Conservation (phyloP, 2,888 invertebrate species). For the Ormyrus labotus region DNA sequence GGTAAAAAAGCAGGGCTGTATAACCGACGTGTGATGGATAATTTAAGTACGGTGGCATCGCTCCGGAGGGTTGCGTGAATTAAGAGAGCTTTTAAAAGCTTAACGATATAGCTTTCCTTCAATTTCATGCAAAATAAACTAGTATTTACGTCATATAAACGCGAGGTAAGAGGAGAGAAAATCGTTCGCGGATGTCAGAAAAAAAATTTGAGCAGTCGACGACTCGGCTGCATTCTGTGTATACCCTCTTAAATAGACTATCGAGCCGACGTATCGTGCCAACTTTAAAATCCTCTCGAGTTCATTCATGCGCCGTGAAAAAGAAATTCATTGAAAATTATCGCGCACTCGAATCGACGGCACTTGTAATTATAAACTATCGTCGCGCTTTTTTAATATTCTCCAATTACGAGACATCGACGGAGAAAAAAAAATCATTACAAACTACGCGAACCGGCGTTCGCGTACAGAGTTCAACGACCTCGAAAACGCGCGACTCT, state of each 20-base stretch:
- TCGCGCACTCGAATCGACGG: constrained; percentile 27
- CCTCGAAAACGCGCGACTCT: too few species aligned
- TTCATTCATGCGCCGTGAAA: constrained; percentile 18
- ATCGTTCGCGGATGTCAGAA: constrained; percentile 20
- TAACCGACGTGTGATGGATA: too few species aligned
- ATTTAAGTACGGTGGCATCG: too few species aligned
- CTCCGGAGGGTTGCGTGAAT: too few species aligned
- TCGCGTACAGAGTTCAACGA: too few species aligned
- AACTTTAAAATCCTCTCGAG: constrained; percentile 36
- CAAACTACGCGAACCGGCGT: too few species aligned
- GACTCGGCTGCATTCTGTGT: constrained; percentile 17
- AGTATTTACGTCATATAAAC: too few species aligned
- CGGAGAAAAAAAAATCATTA: too few species aligned
- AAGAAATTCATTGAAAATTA: constrained; percentile 40
- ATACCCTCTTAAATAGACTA: constrained; percentile 25
- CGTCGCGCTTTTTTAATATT: neutral
- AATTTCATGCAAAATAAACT: too few species aligned
- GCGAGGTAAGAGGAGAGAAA: neutral
- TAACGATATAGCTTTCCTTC: too few species aligned
- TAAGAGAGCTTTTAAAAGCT: too few species aligned
- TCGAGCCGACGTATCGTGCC: constrained; percentile 38
- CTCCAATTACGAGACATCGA: neutral
- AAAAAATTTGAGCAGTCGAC: constrained; percentile 23
- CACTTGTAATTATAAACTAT: constrained; percentile 16
- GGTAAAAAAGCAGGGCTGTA: too few species aligned